Percentiles rank a stretch among this genome's conserved stretches.
These are phyloP conservation scores for Dicaeum eximium DNA, from an alignment of 2,113 vertebrate species.

Conservation along the genomic window DNA sequence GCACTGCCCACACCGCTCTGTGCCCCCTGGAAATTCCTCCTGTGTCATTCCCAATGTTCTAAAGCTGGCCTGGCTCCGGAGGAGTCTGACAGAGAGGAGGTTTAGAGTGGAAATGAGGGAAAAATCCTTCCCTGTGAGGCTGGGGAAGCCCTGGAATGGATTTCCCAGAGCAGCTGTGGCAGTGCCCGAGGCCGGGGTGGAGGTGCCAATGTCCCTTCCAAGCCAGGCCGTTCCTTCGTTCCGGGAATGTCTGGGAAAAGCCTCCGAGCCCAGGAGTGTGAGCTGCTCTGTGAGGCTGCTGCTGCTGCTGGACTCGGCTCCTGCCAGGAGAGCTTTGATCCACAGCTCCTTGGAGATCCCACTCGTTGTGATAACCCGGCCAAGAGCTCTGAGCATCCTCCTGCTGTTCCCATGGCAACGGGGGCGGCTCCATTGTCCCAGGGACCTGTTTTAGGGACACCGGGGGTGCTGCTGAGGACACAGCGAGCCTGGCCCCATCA, in stretches of 20 bases:
- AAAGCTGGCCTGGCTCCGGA: neutral
- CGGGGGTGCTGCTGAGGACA: neutral
- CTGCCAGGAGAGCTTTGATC: neutral
- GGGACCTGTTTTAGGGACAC: neutral
- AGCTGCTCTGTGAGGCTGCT: neutral
- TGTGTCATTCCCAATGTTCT: fast-evolving
- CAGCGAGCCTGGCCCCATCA: neutral
- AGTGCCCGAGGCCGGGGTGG: neutral
- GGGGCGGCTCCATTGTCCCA: neutral
- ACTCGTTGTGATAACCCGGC: neutral
- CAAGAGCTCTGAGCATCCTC: slow-evolving; percentile 23
- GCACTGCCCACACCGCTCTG: fast-evolving
- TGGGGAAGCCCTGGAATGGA: neutral
- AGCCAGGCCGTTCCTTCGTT: fast-evolving
- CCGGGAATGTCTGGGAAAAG: neutral
- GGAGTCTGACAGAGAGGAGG: neutral
- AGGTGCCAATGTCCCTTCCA: neutral
- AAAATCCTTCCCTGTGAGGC: neutral
- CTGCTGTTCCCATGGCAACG: slow-evolving; percentile 66
- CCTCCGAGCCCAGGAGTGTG: no score
- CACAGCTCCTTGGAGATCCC: neutral
- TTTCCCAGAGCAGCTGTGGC: neutral
- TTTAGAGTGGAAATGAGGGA: fast-evolving
- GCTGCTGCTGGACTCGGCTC: neutral
- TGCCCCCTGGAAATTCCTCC: neutral